Percentiles rank a stretch among this genome's conserved stretches.
These are phyloP conservation scores for Albula glossodonta DNA, from an alignment of 2,113 vertebrate genomes.

Conservation along the genomic window DNA sequence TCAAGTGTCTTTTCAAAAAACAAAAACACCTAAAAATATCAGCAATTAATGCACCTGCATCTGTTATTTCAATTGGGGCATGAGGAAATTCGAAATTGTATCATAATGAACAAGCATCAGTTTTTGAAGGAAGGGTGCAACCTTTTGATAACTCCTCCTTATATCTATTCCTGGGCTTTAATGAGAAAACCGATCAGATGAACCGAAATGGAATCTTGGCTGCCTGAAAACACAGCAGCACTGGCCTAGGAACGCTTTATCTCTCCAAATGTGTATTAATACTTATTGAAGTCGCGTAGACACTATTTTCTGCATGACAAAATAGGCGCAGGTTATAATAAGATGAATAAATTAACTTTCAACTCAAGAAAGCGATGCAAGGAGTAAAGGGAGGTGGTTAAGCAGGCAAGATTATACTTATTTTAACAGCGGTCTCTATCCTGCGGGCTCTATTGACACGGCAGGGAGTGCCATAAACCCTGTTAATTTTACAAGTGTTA, in stretches of 20 bases:
- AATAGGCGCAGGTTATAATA: constrained; percentile 34
- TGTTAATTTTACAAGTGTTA: constrained; percentile 35
- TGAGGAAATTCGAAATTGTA: constrained; percentile 12
- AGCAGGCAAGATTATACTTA: constrained; percentile 35
- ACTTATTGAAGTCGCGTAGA: constrained; percentile 10
- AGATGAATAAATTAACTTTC: constrained; percentile 37
- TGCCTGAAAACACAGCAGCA: not conserved
- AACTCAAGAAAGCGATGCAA: constrained; percentile 14
- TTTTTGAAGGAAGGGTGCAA: constrained; percentile 5
- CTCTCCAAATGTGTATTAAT: constrained; percentile 32
- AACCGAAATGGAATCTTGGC: not conserved
- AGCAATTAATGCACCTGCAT: not conserved
- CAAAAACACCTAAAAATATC: too few relatives aligned
- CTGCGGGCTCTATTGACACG: constrained; percentile 27
- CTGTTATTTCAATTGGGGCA: not conserved
- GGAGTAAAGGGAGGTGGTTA: constrained; percentile 30
- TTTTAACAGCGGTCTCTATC: constrained; percentile 38
- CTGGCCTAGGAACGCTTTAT: not conserved
- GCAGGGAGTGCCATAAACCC: constrained; percentile 31
- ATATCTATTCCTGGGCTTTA: not conserved
- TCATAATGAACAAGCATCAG: constrained; percentile 14
- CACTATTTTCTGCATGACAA: constrained; percentile 35
- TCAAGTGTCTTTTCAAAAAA: too few relatives aligned
- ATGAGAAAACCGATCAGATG: constrained; percentile 9
- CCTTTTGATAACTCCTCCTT: not conserved